Evolutionary conservation across 2,888 invertebrate species (phyloP), one percentile per base, ranked within the genome.

Genomic region (Gymnoscelis rufifasciata): DNA sequence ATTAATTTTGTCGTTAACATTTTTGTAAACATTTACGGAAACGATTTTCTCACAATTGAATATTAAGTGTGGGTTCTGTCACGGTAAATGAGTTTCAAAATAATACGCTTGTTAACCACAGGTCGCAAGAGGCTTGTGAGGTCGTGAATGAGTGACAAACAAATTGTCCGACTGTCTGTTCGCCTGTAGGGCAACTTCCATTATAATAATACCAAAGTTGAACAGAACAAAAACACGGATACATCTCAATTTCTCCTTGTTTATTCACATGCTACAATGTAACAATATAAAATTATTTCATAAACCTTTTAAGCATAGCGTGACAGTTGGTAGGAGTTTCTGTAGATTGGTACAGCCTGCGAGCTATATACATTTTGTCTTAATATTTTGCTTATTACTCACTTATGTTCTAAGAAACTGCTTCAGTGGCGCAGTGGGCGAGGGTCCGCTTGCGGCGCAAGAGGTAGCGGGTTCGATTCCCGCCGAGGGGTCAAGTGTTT

Each of bases 121-220:
- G 46, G 52, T 49, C 51, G 54, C 44, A 42, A 53, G 59, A 60
- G 33, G 44, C 49, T 40, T 19, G 42, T 42, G 37, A 50, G 46
- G 43, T 56, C 54, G 57, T 51, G 57, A 59, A 59, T 66, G 66
- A 74, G 65, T 72, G 77, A 74, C 72, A 69, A 68, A 70, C 64
- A 72, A 76, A 74, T 76, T 69, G 68, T 64, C 54, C 57, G 67
- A 68, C 72, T 59, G 64, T 65, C 61, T 55, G 53, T 54, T 43
- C 45, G 50, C 47, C 47, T 43, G 39, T 43, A 38, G 38, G 51
- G 54, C 54, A 54, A 54, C 39, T 52, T 50, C 26, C 54, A 56
- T 59, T 56, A 56, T 53, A 45, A 51, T 56, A 46, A 59, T 52
- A 45, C 44, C 35, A 46, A 46, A 44, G 54, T 46, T 43, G 29